Percentiles rank a stretch among this genome's conserved stretches.
These are phyloP conservation scores for Hemibagrus guttatus DNA, from an alignment of 2,797 vertebrate species.

Conservation along the genomic window DNA sequence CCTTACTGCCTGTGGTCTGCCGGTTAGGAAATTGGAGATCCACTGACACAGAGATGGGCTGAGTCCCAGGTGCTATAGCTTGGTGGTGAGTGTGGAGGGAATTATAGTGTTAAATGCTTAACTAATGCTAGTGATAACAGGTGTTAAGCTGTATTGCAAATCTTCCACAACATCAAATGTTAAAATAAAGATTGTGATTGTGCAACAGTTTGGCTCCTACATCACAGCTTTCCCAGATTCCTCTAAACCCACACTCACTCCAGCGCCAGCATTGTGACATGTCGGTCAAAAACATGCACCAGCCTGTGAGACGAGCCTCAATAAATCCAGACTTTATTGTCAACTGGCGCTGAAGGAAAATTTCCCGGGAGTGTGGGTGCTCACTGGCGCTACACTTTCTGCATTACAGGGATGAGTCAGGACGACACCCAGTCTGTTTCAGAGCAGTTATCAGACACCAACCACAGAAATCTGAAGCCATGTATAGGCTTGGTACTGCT, in stretches of 20 bases:
- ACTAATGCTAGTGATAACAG: not conserved
- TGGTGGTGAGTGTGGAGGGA: too few relatives aligned
- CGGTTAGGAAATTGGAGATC: too few relatives aligned
- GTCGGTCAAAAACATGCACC: not conserved
- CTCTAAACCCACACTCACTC: not conserved
- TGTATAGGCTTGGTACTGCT: not conserved
- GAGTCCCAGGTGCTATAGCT: too few relatives aligned
- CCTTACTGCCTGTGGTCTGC: too few relatives aligned
- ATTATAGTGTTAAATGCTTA: too few relatives aligned
- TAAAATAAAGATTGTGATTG: not conserved
- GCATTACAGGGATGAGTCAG: constrained; percentile 6
- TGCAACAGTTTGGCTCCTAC: not conserved
- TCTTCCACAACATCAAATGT: not conserved
- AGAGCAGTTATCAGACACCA: not conserved
- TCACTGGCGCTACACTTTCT: not conserved
- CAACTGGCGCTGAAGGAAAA: not conserved
- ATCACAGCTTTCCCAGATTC: not conserved
- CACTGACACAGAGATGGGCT: too few relatives aligned
- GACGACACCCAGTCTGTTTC: not conserved
- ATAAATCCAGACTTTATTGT: not conserved
- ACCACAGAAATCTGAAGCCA: not conserved
- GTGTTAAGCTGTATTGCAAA: not conserved
- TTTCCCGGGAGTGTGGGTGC: not conserved
- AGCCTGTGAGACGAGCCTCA: not conserved
- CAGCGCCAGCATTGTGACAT: not conserved